Conservation (phyloP, 2,888 invertebrate species). For the Heteromyza rotundicornis region DNA sequence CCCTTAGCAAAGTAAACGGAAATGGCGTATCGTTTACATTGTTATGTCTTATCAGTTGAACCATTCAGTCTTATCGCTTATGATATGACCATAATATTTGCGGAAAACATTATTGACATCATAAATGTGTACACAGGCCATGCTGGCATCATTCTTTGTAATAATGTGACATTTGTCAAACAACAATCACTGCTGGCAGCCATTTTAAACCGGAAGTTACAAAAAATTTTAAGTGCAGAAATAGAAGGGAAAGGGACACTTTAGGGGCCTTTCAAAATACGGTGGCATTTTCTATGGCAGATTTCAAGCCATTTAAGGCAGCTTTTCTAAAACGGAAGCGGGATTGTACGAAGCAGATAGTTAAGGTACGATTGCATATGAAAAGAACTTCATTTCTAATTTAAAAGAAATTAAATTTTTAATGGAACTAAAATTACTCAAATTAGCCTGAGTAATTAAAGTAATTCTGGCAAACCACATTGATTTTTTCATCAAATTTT, state of each 20-base stretch:
- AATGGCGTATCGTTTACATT: slow-evolving; percentile 53
- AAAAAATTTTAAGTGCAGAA: slow-evolving; percentile 40
- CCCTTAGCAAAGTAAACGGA: slow-evolving; percentile 33
- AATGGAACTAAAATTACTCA: no score
- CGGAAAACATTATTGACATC: background rate
- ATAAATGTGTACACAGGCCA: background rate
- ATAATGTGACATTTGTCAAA: slow-evolving; percentile 36
- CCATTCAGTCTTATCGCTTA: slow-evolving; percentile 35
- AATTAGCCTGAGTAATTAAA: no score
- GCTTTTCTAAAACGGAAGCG: no score
- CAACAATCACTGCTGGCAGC: slow-evolving; percentile 35
- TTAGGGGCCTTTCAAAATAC: no score
- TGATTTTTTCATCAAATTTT: no score
- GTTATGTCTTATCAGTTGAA: slow-evolving; percentile 36
- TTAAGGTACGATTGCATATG: no score
- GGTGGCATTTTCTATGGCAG: no score
- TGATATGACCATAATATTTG: background rate
- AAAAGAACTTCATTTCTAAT: no score
- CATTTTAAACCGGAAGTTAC: slow-evolving; percentile 51
- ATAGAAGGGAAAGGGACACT: background rate
- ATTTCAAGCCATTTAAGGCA: no score
- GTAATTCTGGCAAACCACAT: no score
- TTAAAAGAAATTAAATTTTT: no score
- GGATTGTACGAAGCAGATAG: no score
- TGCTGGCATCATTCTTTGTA: slow-evolving; percentile 17